phyloP scores from a whole-genome alignment of 2,888 invertebrate genomes.

The Zygothrica quintamaculata region DNA sequence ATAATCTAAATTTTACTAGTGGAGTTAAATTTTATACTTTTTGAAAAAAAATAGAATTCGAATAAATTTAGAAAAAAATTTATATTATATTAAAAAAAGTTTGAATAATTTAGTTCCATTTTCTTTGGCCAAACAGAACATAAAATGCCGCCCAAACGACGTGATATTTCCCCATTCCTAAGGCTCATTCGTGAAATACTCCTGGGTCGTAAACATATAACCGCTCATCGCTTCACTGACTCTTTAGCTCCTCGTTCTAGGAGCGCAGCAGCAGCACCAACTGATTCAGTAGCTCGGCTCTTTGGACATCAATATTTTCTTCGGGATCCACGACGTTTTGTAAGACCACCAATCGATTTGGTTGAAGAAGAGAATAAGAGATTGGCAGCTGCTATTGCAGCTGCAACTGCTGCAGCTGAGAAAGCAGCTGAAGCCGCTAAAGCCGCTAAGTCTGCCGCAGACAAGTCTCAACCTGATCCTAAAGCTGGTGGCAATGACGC shows the following conservation, averaged over 20 bases:
- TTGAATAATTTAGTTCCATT: no score
- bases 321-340: slow-evolving; percentile 46
- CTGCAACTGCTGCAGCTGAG: no score
- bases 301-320: slow-evolving; percentile 36
- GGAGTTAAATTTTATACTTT: background rate
- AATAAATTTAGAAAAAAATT: no score
- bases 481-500: background rate
- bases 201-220: slow-evolving; percentile 51
- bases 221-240: slow-evolving; percentile 47
- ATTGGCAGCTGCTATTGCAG: background rate
- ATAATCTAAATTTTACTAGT: no score
- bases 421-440: slow-evolving; percentile 21
- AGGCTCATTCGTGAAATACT: slow-evolving; percentile 58
- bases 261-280: slow-evolving; percentile 8
- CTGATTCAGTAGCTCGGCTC: background rate
- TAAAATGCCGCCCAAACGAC: slow-evolving; percentile 52
- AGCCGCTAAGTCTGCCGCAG: slow-evolving; percentile 6
- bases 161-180: slow-evolving; percentile 58
- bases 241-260: slow-evolving; percentile 24
- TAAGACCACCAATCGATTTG: slow-evolving; percentile 51
- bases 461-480: background rate
- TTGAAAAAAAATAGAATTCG: no score
- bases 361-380: slow-evolving; percentile 34
- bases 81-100: background rate
- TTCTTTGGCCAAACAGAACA: no score